Conservation (phyloP, 2,797 vertebrate species). For the Pyrocephalus nanus region DNA sequence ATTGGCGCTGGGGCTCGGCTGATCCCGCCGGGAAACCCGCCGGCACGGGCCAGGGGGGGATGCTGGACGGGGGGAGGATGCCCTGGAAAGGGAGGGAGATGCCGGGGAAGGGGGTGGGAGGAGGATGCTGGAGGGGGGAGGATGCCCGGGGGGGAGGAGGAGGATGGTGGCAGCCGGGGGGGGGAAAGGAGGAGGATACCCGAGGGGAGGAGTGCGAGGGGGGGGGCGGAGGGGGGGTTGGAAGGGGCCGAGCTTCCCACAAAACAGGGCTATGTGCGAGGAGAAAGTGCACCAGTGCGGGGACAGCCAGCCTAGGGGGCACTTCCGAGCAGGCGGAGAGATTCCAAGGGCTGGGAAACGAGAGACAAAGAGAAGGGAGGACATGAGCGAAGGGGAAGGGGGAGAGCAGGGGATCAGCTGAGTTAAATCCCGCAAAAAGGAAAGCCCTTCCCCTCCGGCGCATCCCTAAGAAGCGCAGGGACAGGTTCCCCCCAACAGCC, state of each 20-base stretch:
- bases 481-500: background rate
- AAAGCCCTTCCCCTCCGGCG: background rate
- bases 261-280: background rate
- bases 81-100: background rate
- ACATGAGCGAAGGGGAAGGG: slow-evolving; percentile 18
- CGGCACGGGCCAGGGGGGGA: background rate
- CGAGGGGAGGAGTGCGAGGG: background rate
- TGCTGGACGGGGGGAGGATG: too few species aligned
- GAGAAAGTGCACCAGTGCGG: slow-evolving; percentile 23
- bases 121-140: background rate
- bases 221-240: background rate
- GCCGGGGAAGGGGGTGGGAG: background rate
- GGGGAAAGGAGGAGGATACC: background rate
- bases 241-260: slow-evolving; percentile 37
- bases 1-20: slow-evolving; percentile 34
- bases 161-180: too few species aligned
- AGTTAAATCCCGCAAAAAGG: background rate
- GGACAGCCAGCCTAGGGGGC: slow-evolving; percentile 33
- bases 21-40: slow-evolving; percentile 7
- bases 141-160: background rate
- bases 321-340: slow-evolving; percentile 22
- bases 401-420: slow-evolving; percentile 17
- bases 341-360: background rate
- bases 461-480: background rate
- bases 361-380: slow-evolving; percentile 50